A percentile compares a stretch with the other conserved stretches of the same genome.
These are phyloP conservation scores for Macrosiphum euphorbiae DNA, from an alignment of 2,888 invertebrate genomes.

Conservation along the genomic window DNA sequence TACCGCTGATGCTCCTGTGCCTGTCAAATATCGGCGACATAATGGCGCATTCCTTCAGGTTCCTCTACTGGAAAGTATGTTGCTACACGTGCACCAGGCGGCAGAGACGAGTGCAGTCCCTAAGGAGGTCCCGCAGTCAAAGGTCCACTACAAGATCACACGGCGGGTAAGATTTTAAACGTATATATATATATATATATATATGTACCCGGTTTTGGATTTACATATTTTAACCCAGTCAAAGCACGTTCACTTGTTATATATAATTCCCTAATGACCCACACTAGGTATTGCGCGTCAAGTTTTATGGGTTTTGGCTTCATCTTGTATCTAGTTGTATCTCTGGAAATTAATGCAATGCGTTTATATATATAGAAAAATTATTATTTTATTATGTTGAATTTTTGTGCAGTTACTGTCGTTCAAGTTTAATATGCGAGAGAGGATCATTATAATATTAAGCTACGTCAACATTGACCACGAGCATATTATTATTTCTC, in stretches of 20 bases:
- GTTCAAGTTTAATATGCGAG: neutral
- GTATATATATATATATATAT: too few relatives aligned
- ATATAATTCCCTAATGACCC: neutral
- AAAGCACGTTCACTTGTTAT: slow-evolving; percentile 18
- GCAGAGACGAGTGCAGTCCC: slow-evolving; percentile 74
- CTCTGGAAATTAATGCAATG: neutral
- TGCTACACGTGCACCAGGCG: slow-evolving; percentile 90
- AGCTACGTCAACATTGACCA: neutral
- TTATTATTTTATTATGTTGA: too few relatives aligned
- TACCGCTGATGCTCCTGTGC: slow-evolving; percentile 94
- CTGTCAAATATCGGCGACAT: slow-evolving; percentile 94
- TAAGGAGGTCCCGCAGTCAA: slow-evolving; percentile 71
- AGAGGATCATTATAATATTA: neutral
- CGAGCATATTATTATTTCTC: neutral
- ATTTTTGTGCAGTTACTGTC: neutral
- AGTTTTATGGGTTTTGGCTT: neutral
- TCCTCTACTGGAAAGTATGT: slow-evolving; percentile 93
- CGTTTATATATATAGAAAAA: neutral
- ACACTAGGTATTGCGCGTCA: neutral
- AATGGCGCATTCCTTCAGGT: slow-evolving; percentile 93
- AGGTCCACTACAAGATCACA: slow-evolving; percentile 70
- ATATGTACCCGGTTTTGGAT: neutral
- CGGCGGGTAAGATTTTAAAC: slow-evolving; percentile 67
- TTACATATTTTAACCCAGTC: slow-evolving; percentile 31
- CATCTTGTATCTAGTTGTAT: neutral